These are phyloP conservation scores for Prunella strophiata DNA, from an alignment of 2,797 vertebrate genomes.

Conservation along the genomic window DNA sequence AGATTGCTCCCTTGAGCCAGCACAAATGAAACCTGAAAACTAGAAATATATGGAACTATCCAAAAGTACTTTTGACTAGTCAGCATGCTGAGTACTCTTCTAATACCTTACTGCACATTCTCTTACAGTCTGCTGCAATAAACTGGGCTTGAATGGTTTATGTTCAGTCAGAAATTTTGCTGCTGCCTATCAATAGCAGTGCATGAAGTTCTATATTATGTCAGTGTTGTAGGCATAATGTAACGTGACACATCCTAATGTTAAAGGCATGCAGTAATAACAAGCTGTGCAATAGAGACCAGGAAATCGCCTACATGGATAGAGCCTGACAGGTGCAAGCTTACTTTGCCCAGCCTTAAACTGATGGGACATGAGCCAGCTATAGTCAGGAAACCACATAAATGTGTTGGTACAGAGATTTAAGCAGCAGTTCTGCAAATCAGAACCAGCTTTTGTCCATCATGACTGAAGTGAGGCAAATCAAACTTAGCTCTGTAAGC, in stretches of 20 bases:
- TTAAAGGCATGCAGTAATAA: slow-evolving; percentile 19
- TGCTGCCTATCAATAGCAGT: background rate
- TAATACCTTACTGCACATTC: slow-evolving; percentile 10
- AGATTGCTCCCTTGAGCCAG: slow-evolving; percentile 71
- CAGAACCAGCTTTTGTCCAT: slow-evolving; percentile 11
- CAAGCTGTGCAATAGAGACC: background rate
- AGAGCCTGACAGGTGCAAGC: slow-evolving; percentile 12
- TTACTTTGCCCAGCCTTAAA: slow-evolving; percentile 1
- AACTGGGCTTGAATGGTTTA: background rate
- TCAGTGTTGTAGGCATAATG: slow-evolving; percentile 7
- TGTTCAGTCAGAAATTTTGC: background rate
- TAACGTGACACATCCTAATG: slow-evolving; percentile 33
- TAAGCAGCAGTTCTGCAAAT: slow-evolving; percentile 22
- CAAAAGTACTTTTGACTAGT: slow-evolving; percentile 67
- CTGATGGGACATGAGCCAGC: background rate
- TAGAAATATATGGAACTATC: slow-evolving; percentile 53
- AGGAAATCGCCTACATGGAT: background rate
- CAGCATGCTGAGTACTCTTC: slow-evolving; percentile 54
- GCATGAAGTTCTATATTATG: background rate
- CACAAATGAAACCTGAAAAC: slow-evolving; percentile 73
- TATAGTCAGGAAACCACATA: background rate
- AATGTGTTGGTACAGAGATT: background rate
- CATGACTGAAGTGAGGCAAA: background rate
- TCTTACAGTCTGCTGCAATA: background rate
- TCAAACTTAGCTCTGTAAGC: background rate